A percentile compares a stretch with the other conserved stretches of the same genome.
Evolutionary conservation across 2,113 vertebrate species (phyloP).

Genomic region (Motacilla tschutschensis): DNA sequence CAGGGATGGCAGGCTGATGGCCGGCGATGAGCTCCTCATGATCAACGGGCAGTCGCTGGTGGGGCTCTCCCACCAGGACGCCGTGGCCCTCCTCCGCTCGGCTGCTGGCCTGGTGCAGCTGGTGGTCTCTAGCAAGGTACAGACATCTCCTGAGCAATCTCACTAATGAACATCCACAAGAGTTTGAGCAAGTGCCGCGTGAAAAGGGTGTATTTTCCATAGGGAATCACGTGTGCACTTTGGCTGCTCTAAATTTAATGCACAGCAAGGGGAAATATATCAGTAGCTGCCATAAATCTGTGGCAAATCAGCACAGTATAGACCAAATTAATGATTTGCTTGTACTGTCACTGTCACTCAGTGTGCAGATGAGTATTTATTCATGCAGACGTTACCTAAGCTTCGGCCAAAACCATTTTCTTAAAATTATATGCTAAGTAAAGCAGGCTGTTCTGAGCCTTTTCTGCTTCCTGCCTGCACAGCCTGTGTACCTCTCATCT

Average conservation of each 20-base stretch:
- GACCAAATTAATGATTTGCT: not conserved
- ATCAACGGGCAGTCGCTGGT: slow-evolving; percentile 92
- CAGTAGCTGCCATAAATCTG: not conserved
- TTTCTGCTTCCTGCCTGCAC: not conserved
- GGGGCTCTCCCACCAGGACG: slow-evolving; percentile 92
- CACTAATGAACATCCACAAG: not conserved
- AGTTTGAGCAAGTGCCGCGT: not conserved
- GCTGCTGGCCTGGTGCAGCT: slow-evolving; percentile 87
- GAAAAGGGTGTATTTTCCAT: not conserved
- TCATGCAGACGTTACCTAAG: not conserved
- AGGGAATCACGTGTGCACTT: not conserved
- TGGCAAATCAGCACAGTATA: not conserved
- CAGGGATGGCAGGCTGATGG: slow-evolving; percentile 90
- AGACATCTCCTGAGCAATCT: slow-evolving; percentile 5
- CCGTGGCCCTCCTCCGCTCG: slow-evolving; percentile 86
- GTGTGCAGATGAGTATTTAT: slow-evolving; percentile 17
- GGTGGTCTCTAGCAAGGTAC: slow-evolving; percentile 91
- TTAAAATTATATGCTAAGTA: slow-evolving; percentile 7
- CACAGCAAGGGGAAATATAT: not conserved
- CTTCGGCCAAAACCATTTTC: slow-evolving; percentile 1
- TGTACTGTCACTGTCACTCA: not conserved
- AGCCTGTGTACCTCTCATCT: not conserved
- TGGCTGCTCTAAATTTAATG: not conserved
- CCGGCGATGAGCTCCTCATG: slow-evolving; percentile 91
- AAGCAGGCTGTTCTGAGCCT: not conserved